These are phyloP conservation scores for Nylanderia fulva DNA, from an alignment of 1,140 invertebrate species.

Conservation along the genomic window DNA sequence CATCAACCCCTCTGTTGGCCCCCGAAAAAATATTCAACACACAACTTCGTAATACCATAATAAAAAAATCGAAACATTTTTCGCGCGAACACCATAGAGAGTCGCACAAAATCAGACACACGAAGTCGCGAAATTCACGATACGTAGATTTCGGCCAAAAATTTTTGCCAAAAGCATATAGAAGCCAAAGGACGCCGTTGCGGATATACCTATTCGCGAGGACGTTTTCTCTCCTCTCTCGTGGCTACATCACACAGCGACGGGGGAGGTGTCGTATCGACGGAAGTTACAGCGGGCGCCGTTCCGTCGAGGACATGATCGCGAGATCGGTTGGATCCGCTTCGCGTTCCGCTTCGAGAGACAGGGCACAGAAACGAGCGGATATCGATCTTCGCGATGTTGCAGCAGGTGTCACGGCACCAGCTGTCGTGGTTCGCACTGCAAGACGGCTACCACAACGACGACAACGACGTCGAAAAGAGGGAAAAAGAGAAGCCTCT, in stretches of 20 bases:
- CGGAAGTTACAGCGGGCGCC: not conserved
- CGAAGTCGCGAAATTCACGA: not conserved
- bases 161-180: not conserved
- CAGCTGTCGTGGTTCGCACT: slow-evolving; percentile 58
- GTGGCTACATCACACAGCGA: not conserved
- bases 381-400: slow-evolving; percentile 68
- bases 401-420: slow-evolving; percentile 69
- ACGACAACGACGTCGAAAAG: not conserved
- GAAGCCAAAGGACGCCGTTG: not conserved
- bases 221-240: not conserved
- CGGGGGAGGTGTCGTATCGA: not conserved
- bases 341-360: not conserved
- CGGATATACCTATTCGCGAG: slow-evolving; percentile 5
- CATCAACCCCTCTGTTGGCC: no score
- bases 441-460: not conserved
- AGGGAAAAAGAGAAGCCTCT: not conserved
- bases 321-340: not conserved
- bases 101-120: no score
- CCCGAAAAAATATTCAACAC: not conserved
- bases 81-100: not conserved
- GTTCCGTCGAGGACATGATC: slow-evolving; percentile 36
- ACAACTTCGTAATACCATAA: not conserved
- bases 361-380: slow-evolving; percentile 46
- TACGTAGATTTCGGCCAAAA: no score
- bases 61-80: not conserved